A percentile compares a stretch with the other conserved stretches of the same genome.
These are phyloP conservation scores for Ferrisia virgata DNA, from an alignment of 2,888 invertebrate genomes.

Conservation along the genomic window DNA sequence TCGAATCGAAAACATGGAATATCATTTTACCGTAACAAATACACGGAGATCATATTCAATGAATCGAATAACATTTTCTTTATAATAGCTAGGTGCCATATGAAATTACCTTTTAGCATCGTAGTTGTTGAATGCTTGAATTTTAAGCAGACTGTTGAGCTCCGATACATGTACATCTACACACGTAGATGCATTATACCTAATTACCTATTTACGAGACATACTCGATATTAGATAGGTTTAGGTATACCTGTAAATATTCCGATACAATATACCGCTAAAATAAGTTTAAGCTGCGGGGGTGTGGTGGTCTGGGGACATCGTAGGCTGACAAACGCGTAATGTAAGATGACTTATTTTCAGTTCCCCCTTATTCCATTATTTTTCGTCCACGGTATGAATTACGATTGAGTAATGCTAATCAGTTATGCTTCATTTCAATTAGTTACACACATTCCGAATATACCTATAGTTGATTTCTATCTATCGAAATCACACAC, in stretches of 20 bases:
- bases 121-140: neutral
- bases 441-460: neutral
- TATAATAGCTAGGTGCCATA: neutral
- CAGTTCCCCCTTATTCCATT: neutral
- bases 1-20: neutral
- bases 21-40: conserved; percentile 27
- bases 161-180: neutral
- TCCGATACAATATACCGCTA: neutral
- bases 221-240: neutral
- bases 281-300: too few relatives aligned
- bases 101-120: conserved; percentile 7
- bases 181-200: too few relatives aligned
- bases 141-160: neutral
- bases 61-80: conserved; percentile 18
- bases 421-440: neutral
- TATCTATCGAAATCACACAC: neutral
- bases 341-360: neutral
- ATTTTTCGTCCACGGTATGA: neutral
- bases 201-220: neutral
- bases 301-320: too few relatives aligned
- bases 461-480: neutral
- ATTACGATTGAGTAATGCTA: neutral
- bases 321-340: neutral
- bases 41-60: neutral
- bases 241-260: neutral